A percentile compares a stretch with the other conserved stretches of the same genome.
Conservation (phyloP, 1,140 invertebrate genomes). For the Dreissena rostriformis region DNA sequence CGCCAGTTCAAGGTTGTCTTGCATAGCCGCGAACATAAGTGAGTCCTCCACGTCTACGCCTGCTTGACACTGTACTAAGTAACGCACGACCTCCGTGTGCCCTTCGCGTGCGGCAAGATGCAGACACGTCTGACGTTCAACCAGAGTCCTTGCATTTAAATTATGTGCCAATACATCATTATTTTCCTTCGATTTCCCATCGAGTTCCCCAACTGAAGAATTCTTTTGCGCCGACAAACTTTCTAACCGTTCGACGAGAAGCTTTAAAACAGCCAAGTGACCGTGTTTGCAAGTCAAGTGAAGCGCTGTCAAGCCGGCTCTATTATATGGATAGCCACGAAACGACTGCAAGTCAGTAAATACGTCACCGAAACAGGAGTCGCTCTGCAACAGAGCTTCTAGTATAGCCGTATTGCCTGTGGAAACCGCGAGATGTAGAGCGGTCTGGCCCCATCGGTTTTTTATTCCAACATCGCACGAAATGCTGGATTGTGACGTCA, state of each 20-base stretch:
- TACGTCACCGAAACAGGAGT: conserved; percentile 31
- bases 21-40: conserved; percentile 17
- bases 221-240: not conserved
- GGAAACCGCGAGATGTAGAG: conserved; percentile 43
- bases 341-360: not conserved
- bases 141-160: conserved; percentile 44
- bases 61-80: conserved; percentile 26
- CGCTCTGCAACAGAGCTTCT: conserved; percentile 13
- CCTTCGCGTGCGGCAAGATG: conserved; percentile 43
- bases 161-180: conserved; percentile 22
- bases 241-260: conserved; percentile 12
- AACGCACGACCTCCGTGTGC: conserved; percentile 14
- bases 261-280: not conserved
- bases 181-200: not conserved
- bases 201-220: not conserved
- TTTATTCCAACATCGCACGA: conserved; percentile 32
- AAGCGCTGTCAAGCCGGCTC: conserved; percentile 35
- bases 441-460: conserved; percentile 29
- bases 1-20: conserved; percentile 38
- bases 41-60: conserved; percentile 32
- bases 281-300: conserved; percentile 29
- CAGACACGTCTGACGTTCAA: conserved; percentile 48
- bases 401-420: conserved; percentile 19
- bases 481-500: conserved; percentile 9
- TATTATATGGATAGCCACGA: conserved; percentile 22